Percentiles rank a stretch among this genome's conserved stretches.
These are phyloP conservation scores for Microcebus ravelobensis DNA, from an alignment of 2,113 vertebrate species.

Conservation along the genomic window DNA sequence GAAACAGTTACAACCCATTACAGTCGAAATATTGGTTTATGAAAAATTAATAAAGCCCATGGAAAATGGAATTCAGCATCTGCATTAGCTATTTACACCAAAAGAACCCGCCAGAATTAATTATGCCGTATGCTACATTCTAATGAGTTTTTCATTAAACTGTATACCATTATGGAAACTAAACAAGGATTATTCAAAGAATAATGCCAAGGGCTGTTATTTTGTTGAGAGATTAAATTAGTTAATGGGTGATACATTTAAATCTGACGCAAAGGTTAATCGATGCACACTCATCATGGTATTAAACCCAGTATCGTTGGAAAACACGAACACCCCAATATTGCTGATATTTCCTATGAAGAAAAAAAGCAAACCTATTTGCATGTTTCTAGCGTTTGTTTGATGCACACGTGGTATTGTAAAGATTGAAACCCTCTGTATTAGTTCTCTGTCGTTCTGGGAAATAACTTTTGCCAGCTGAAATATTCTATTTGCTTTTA, in stretches of 20 bases:
- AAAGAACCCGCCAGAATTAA: constrained; percentile 85
- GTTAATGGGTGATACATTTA: constrained; percentile 81
- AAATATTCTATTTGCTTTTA: constrained; percentile 52
- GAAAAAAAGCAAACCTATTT: not conserved
- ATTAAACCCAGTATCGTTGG: constrained; percentile 45
- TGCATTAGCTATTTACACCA: constrained; percentile 80
- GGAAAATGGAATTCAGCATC: constrained; percentile 82
- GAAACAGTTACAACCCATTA: constrained; percentile 81
- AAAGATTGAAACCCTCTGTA: not conserved
- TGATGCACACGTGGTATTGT: not conserved
- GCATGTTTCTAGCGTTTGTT: constrained; percentile 31
- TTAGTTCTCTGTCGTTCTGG: constrained; percentile 7
- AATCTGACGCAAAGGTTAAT: constrained; percentile 79
- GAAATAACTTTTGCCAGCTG: not conserved
- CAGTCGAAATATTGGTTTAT: constrained; percentile 82
- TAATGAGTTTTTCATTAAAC: constrained; percentile 87
- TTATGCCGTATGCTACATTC: constrained; percentile 80
- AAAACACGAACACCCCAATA: not conserved
- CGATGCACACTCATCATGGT: constrained; percentile 41
- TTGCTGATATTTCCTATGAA: not conserved
- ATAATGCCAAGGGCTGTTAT: constrained; percentile 77
- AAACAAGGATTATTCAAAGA: constrained; percentile 83
- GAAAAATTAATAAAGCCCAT: constrained; percentile 84
- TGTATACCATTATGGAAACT: constrained; percentile 81
- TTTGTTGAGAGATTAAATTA: constrained; percentile 82